Evolutionary conservation across 2,113 vertebrate species (phyloP), one percentile per base, ranked within the genome.

Genomic region (Herpailurus yagouaroundi): DNA sequence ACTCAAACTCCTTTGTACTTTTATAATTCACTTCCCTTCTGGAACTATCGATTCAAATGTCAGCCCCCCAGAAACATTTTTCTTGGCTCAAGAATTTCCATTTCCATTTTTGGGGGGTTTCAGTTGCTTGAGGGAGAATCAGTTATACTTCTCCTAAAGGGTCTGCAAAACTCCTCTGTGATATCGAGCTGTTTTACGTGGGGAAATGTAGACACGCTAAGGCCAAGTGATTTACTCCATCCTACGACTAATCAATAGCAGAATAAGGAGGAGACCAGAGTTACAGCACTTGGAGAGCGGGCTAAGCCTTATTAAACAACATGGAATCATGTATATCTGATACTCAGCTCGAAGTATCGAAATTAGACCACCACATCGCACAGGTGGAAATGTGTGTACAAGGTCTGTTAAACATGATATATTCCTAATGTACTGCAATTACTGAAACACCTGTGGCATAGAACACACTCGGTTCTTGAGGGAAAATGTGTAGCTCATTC

Each of bases 391-490:
- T 94, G 93, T 97, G 97, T 41, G 95, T 97, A 97, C 97, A 98
- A 98, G 95, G 79, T 76, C 97, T 77, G 93, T 98, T 97, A 97
- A 98, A 98, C 91, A 93, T 97, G 96, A 98, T 97, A 97, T 97
- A 97, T 97, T 96, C 89, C 66, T 96, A 91, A 96, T 0, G 27
- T 66, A 15, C 85, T 74, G 96, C 96, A 98, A 98, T 98, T 98
- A 97, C 94, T 23, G 68, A 91, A 97, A 98, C 97, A 98, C 98
- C 97, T 98, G 98, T 93, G 97, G 81, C 93, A 73, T 57, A 95
- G 89, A 91, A 96, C 91, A 9, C 73, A 45, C 94, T 92, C 88
- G 80, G 71, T 57, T 95, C 94, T 96, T 73, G 52, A 66, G 69
- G 97, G 69, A 57, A 98, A 98, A 98, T 80, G 63, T 90, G 94